Evolutionary conservation across 2,888 invertebrate species (phyloP).

Genomic region (Magallana nippona): DNA sequence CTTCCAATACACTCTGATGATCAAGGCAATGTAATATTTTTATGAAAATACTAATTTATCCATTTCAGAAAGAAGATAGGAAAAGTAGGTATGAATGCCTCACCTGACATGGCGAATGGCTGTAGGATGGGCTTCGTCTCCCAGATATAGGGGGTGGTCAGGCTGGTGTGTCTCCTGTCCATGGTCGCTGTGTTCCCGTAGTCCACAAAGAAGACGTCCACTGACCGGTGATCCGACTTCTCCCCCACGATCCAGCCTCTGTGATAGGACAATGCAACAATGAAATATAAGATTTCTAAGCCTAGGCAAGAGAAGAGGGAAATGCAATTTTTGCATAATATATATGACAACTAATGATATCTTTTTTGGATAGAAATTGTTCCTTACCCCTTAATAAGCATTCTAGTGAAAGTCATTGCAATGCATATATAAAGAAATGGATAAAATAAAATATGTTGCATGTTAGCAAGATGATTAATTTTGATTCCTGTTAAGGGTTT

Average conservation of each 20-base stretch:
- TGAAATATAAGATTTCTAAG: background rate
- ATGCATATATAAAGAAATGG: too few species aligned
- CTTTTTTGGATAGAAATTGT: too few species aligned
- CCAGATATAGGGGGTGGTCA: slow-evolving; percentile 48
- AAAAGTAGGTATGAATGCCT: background rate
- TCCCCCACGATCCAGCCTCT: slow-evolving; percentile 49
- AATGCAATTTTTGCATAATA: too few species aligned
- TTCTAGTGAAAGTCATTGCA: too few species aligned
- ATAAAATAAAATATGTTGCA: too few species aligned
- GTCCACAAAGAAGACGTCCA: slow-evolving; percentile 50
- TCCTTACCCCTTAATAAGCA: too few species aligned
- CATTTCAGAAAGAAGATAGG: background rate
- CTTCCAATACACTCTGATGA: too few species aligned
- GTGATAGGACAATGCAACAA: background rate
- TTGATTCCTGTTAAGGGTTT: too few species aligned
- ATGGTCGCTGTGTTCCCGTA: slow-evolving; percentile 44
- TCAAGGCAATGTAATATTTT: too few species aligned
- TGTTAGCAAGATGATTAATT: too few species aligned
- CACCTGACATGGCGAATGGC: slow-evolving; percentile 48
- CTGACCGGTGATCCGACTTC: background rate
- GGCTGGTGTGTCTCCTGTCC: slow-evolving; percentile 39
- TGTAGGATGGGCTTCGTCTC: slow-evolving; percentile 40
- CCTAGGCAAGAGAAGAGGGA: too few species aligned
- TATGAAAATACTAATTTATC: background rate
- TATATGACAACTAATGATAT: too few species aligned